A percentile compares a stretch with the other conserved stretches of the same genome.
phyloP scores from a whole-genome alignment of 2,113 vertebrate genomes.

The Progne subis region DNA sequence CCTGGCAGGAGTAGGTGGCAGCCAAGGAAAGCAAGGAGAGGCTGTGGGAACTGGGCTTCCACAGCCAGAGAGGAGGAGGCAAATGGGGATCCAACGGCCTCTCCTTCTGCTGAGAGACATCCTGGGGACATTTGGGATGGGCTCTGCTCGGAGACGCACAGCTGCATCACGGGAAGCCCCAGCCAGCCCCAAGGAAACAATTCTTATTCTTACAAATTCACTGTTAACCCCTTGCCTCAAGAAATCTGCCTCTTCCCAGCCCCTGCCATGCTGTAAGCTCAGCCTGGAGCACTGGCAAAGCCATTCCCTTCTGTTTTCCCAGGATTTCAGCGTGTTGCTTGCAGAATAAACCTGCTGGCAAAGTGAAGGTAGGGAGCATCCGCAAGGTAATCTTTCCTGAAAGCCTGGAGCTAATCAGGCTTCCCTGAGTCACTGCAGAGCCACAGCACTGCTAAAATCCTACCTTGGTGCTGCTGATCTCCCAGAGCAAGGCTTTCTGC shows the following conservation, averaged over 20 bases:
- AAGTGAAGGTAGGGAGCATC: not conserved
- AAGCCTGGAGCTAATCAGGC: not conserved
- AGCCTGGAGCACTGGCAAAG: not conserved
- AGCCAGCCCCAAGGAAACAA: not conserved
- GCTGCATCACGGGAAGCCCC: accelerated
- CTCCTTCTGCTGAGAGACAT: not conserved
- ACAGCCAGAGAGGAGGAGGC: not conserved
- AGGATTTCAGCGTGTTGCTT: not conserved
- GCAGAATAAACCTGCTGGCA: not conserved
- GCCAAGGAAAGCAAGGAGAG: not conserved
- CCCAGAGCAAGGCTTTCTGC: not conserved
- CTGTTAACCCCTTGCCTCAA: not conserved
- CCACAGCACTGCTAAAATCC: not conserved
- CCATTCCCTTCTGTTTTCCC: not conserved
- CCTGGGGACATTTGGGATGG: not conserved
- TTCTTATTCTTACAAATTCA: not conserved
- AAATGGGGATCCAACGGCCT: not conserved
- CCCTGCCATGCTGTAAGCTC: not conserved
- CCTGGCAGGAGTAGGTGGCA: not conserved
- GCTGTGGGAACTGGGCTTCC: not conserved
- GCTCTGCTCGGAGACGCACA: not conserved
- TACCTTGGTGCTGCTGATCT: not conserved
- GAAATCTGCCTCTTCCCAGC: not conserved
- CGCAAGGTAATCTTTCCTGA: not conserved
- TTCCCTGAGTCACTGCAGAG: not conserved